phyloP scores from a whole-genome alignment of 2,797 vertebrate species.

The Notoglanidium macrostoma region DNA sequence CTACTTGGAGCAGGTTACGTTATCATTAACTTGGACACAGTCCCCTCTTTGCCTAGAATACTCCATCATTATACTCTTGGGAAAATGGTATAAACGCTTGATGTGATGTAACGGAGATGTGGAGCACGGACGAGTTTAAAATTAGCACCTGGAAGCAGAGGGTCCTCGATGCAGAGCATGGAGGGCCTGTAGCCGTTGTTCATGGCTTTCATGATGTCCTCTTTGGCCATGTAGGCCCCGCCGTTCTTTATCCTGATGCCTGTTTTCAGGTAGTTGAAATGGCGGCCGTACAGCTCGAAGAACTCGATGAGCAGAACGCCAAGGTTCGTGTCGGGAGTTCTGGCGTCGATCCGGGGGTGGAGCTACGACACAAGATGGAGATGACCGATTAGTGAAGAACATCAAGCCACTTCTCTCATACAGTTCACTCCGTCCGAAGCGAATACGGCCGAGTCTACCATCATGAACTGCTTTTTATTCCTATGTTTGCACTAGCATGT shows the following conservation, averaged over 20 bases:
- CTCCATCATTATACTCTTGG: not conserved
- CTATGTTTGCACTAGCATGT: not conserved
- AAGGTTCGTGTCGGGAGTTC: conserved; percentile 89
- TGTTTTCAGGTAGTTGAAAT: conserved; percentile 99
- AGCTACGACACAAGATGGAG: conserved; percentile 70
- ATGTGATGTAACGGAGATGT: not conserved
- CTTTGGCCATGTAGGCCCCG: conserved; percentile 95
- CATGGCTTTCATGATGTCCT: conserved; percentile 96
- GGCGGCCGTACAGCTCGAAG: conserved; percentile 97
- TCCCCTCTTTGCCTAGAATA: not conserved
- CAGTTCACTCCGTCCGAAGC: not conserved
- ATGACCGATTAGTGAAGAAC: not conserved
- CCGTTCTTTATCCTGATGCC: conserved; percentile 96
- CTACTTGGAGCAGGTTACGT: not conserved
- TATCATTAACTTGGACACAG: conserved; percentile 14
- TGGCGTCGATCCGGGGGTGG: conserved; percentile 93
- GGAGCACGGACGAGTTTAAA: conserved; percentile 21
- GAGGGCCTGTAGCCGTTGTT: conserved; percentile 91
- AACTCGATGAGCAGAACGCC: conserved; percentile 97
- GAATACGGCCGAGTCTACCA: not conserved
- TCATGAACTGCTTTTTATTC: not conserved
- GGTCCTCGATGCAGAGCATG: conserved; percentile 97
- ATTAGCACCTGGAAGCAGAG: conserved; percentile 85
- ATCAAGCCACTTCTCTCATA: not conserved
- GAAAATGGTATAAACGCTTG: not conserved